Conservation (phyloP, 1,140 invertebrate species). For the Drosophila kurseongensis region DNA sequence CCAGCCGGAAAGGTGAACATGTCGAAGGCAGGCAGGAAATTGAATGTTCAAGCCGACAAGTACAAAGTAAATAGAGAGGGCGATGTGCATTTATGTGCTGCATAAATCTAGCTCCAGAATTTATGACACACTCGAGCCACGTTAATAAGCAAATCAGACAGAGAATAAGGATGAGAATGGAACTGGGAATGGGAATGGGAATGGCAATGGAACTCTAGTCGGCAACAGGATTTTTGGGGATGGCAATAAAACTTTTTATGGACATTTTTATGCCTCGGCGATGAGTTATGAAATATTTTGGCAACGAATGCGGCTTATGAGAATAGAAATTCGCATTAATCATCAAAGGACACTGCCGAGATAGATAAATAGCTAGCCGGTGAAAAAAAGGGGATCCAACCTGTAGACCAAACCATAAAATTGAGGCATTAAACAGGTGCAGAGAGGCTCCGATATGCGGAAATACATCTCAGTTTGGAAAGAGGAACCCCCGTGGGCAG, state of each 20-base stretch:
- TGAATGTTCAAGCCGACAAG: slow-evolving; percentile 66
- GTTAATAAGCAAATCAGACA: slow-evolving; percentile 76
- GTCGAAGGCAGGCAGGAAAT: slow-evolving; percentile 54
- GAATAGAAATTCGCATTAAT: slow-evolving; percentile 61
- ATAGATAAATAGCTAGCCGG: slow-evolving; percentile 60
- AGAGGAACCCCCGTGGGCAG: slow-evolving; percentile 33
- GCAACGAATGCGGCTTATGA: slow-evolving; percentile 46
- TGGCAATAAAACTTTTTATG: slow-evolving; percentile 76
- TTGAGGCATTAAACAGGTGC: slow-evolving; percentile 78
- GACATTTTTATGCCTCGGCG: slow-evolving; percentile 62
- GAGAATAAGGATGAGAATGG: slow-evolving; percentile 4
- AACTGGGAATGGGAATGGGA: not conserved
- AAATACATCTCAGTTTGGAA: slow-evolving; percentile 20
- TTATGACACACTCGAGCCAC: slow-evolving; percentile 70
- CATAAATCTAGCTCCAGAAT: slow-evolving; percentile 71
- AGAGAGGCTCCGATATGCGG: slow-evolving; percentile 16
- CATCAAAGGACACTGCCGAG: slow-evolving; percentile 61
- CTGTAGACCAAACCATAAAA: slow-evolving; percentile 65
- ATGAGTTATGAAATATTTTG: slow-evolving; percentile 76
- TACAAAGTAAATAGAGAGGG: slow-evolving; percentile 49
- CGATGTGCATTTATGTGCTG: slow-evolving; percentile 26
- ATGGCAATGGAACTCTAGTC: slow-evolving; percentile 14
- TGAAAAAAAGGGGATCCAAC: slow-evolving; percentile 24
- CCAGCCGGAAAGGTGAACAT: slow-evolving; percentile 32
- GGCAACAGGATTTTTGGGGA: slow-evolving; percentile 54